These are phyloP conservation scores for Pseudochaenichthys georgianus DNA, from an alignment of 2,797 vertebrate species.

Conservation along the genomic window DNA sequence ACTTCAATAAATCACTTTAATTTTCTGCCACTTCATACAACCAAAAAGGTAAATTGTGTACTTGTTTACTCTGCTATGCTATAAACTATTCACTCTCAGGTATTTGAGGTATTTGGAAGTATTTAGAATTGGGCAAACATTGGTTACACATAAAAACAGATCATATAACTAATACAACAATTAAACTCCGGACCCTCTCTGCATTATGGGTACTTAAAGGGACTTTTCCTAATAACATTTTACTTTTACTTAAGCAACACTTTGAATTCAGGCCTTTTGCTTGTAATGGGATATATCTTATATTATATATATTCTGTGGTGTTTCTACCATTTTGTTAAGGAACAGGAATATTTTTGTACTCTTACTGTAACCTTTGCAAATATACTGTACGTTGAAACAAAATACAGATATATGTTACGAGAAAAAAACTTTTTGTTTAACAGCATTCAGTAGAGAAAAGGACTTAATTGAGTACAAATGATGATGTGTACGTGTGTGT, in stretches of 20 bases:
- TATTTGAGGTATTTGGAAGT: too few species aligned
- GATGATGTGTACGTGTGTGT: conserved; percentile 22
- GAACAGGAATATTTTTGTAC: background rate
- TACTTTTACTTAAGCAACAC: background rate
- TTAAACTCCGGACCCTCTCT: background rate
- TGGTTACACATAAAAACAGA: background rate
- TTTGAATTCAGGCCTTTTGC: background rate
- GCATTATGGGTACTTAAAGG: background rate
- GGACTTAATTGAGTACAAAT: background rate
- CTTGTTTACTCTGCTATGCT: too few species aligned
- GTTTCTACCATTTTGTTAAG: background rate
- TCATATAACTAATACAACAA: background rate
- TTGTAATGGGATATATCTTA: background rate
- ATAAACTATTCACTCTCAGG: too few species aligned
- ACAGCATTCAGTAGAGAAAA: background rate
- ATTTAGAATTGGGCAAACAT: too few species aligned
- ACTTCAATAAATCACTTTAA: too few species aligned
- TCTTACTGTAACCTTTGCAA: background rate
- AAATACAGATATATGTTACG: background rate
- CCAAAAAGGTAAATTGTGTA: too few species aligned
- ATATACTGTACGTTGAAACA: background rate
- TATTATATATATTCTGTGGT: too few species aligned
- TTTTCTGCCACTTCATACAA: background rate
- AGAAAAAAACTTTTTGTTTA: background rate
- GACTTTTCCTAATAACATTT: background rate